A percentile compares a stretch with the other conserved stretches of the same genome.
phyloP scores from a whole-genome alignment of 2,888 invertebrate species.

The Urechis unicinctus region DNA sequence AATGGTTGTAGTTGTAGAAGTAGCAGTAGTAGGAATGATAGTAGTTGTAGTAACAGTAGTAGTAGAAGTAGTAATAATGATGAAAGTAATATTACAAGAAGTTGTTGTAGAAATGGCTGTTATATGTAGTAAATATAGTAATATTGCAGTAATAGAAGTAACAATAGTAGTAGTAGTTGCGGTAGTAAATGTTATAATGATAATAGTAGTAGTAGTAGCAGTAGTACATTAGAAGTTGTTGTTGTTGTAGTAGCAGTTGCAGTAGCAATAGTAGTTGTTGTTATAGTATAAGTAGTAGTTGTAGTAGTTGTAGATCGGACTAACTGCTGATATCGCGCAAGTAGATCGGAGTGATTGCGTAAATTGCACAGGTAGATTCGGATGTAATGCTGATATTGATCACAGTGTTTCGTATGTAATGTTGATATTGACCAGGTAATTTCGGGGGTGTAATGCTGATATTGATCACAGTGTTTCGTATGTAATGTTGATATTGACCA shows the following conservation, averaged over 20 bases:
- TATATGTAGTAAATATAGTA: too few species aligned
- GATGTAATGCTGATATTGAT: too few species aligned
- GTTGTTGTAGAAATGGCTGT: slow-evolving; percentile 14
- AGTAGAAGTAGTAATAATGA: slow-evolving; percentile 12
- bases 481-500: too few species aligned
- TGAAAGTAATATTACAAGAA: slow-evolving; percentile 13
- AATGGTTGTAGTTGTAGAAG: slow-evolving; percentile 2
- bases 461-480: too few species aligned
- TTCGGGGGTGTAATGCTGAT: too few species aligned
- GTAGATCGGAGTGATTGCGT: too few species aligned
- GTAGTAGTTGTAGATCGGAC: neutral
- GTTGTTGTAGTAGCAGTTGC: neutral
- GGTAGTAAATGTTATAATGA: neutral
- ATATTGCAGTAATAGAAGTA: slow-evolving; percentile 11
- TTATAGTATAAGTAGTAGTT: neutral
- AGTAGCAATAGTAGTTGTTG: neutral
- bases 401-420: too few species aligned
- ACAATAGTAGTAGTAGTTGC: slow-evolving; percentile 13
- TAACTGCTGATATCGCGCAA: too few species aligned
- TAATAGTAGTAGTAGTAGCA: neutral
- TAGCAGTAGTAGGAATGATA: slow-evolving; percentile 15
- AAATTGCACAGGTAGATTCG: too few species aligned
- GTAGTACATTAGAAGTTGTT: too few species aligned
- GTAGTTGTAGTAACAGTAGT: slow-evolving; percentile 15
- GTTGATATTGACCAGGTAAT: too few species aligned